Percentiles rank a stretch among this genome's conserved stretches.
Evolutionary conservation across 2,113 vertebrate species (phyloP).

Genomic region (Gadus chalcogrammus): DNA sequence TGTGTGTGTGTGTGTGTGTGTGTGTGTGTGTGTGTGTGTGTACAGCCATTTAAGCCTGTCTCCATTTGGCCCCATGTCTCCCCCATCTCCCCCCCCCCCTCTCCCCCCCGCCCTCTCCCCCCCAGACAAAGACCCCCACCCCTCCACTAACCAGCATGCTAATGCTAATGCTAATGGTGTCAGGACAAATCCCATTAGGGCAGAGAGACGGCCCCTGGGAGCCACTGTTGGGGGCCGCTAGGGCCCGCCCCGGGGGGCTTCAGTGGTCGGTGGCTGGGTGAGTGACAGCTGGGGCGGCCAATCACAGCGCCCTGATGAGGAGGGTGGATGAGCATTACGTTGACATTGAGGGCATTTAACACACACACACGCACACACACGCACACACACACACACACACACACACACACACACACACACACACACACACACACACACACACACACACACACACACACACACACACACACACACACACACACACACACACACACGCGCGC

Average conservation of each 20-base stretch:
- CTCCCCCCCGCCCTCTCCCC: neutral
- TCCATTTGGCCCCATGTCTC: neutral
- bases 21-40: no score
- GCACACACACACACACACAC: neutral
- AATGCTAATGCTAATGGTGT: slow-evolving; percentile 1
- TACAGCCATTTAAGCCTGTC: no score
- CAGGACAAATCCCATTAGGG: slow-evolving; percentile 9
- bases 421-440: no score
- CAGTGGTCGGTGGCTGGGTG: no score
- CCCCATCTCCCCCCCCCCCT: neutral
- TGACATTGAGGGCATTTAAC: neutral
- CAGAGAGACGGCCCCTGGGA: neutral
- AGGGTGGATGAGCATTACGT: no score
- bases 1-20: no score
- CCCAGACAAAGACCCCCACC: neutral
- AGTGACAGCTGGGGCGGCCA: no score
- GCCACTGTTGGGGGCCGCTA: no score
- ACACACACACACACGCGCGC: neutral
- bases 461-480: neutral
- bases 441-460: neutral
- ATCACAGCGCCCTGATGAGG: no score
- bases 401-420: neutral
- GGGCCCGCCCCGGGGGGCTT: no score
- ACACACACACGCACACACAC: neutral
- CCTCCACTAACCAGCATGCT: neutral